Conservation (phyloP, 2,888 invertebrate species). For the Cephonodes hylas region DNA sequence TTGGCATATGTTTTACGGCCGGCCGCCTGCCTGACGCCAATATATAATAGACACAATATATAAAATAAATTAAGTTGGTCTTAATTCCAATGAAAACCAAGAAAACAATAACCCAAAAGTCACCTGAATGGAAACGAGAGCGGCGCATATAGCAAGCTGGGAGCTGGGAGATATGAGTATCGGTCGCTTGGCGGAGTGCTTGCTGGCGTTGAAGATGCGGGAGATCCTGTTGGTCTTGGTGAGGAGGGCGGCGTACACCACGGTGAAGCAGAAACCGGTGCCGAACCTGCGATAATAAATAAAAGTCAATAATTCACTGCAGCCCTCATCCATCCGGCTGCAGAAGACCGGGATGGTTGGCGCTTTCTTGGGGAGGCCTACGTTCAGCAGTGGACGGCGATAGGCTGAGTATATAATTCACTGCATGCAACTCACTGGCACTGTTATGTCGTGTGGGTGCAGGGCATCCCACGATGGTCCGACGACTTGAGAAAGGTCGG, state of each 20-base stretch:
- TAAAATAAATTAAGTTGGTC: no score
- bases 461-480: no score
- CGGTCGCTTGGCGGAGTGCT: constrained; percentile 95
- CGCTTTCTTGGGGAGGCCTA: no score
- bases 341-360: no score
- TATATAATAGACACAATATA: no score
- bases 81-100: background rate
- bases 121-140: constrained; percentile 93
- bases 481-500: no score
- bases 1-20: no score
- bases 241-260: constrained; percentile 97
- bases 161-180: constrained; percentile 96
- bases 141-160: constrained; percentile 93
- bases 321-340: background rate
- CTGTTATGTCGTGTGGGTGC: no score
- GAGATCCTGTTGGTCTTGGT: constrained; percentile 99
- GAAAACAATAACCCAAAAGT: background rate
- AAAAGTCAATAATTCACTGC: background rate
- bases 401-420: no score
- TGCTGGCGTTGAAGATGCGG: constrained; percentile 97
- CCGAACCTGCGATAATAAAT: constrained; percentile 82
- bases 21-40: no score
- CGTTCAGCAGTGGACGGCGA: no score
- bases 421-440: no score
- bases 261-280: constrained; percentile 97